These are phyloP conservation scores for Cryptocephalus primarius DNA, from an alignment of 2,888 invertebrate genomes.

Conservation along the genomic window DNA sequence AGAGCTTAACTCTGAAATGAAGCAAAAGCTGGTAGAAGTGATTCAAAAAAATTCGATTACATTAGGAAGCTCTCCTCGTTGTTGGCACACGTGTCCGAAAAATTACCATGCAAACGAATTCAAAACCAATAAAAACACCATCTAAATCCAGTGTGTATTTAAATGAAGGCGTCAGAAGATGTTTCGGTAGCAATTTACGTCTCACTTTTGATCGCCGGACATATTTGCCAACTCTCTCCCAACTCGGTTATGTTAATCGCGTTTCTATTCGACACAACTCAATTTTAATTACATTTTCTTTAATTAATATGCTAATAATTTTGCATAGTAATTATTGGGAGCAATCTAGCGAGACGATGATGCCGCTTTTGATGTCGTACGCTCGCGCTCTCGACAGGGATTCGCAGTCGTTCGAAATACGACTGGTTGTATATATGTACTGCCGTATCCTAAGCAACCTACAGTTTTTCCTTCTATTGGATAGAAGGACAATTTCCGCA, in stretches of 20 bases:
- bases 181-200: constrained; percentile 34
- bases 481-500: too few species aligned
- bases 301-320: constrained; percentile 45
- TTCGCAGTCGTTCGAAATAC: neutral
- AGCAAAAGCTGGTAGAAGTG: too few species aligned
- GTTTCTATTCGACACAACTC: constrained; percentile 38
- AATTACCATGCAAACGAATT: constrained; percentile 35
- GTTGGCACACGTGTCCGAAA: constrained; percentile 9
- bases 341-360: constrained; percentile 38
- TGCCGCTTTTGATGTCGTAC: constrained; percentile 38
- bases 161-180: constrained; percentile 36
- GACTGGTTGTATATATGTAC: too few species aligned
- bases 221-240: constrained; percentile 15
- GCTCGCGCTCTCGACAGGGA: constrained; percentile 4
- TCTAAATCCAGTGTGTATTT: constrained; percentile 31
- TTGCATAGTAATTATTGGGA: constrained; percentile 43
- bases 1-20: too few species aligned
- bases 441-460: too few species aligned
- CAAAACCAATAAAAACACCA: constrained; percentile 33
- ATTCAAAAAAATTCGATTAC: too few species aligned
- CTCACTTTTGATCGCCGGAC: constrained; percentile 30
- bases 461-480: too few species aligned
- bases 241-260: constrained; percentile 35
- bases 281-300: constrained; percentile 44
- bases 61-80: too few species aligned